Conservation (phyloP, 2,797 vertebrate species). For the Hippoglossus hippoglossus region DNA sequence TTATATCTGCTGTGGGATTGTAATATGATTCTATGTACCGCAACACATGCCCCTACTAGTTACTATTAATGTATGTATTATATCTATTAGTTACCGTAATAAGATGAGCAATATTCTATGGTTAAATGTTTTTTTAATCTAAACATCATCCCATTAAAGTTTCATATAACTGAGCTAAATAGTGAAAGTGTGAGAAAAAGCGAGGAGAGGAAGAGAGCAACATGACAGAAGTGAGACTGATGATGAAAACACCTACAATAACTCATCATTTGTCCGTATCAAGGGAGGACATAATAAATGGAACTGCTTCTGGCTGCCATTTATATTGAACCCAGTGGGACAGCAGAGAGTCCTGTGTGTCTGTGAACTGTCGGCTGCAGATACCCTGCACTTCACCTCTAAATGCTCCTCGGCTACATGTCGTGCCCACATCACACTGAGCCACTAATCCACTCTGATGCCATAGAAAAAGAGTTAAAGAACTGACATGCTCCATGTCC, state of each 20-base stretch:
- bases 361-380: constrained; percentile 46
- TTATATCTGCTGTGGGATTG: not conserved
- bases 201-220: not conserved
- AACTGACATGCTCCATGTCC: constrained; percentile 36
- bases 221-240: constrained; percentile 15
- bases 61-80: not conserved
- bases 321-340: constrained; percentile 24
- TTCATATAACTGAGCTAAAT: not conserved
- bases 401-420: constrained; percentile 48
- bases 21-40: not conserved
- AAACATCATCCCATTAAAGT: not conserved
- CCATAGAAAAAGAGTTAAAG: constrained; percentile 51
- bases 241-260: constrained; percentile 5
- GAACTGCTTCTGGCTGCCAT: constrained; percentile 23
- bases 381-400: constrained; percentile 60
- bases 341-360: constrained; percentile 16
- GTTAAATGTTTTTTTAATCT: not conserved
- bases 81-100: not conserved
- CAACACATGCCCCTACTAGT: too few relatives aligned
- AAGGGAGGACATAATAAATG: constrained; percentile 17
- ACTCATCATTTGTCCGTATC: constrained; percentile 34
- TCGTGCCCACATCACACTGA: constrained; percentile 35
- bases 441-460: constrained; percentile 71
- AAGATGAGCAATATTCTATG: not conserved
- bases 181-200: not conserved